Percentiles rank a stretch among this genome's conserved stretches.
Evolutionary conservation across 2,113 vertebrate species (phyloP).

Genomic region (Leptodactylus fuscus): DNA sequence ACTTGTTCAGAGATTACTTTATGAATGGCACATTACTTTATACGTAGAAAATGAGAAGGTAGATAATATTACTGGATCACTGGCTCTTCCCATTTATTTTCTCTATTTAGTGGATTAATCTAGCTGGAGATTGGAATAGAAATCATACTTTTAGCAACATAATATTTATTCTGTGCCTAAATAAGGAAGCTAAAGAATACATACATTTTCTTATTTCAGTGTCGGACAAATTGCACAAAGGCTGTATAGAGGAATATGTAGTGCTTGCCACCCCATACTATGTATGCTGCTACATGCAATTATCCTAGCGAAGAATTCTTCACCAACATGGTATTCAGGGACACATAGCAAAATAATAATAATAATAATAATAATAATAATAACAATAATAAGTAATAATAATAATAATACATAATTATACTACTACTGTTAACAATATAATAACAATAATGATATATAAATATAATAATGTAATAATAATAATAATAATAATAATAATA

Average conservation of each 20-base stretch:
- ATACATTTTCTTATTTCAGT: neutral
- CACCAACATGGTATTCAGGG: no score
- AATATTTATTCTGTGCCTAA: neutral
- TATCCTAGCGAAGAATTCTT: no score
- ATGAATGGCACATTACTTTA: slow-evolving; percentile 19
- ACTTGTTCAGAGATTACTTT: slow-evolving; percentile 42
- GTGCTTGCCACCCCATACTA: no score
- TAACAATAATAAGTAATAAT: no score
- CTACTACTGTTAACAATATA: no score
- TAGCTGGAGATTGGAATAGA: neutral
- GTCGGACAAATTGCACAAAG: neutral
- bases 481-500: no score
- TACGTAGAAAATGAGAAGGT: slow-evolving; percentile 32
- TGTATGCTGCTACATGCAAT: no score
- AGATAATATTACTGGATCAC: slow-evolving; percentile 28
- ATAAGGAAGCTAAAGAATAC: neutral
- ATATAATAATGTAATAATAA: no score
- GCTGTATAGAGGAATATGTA: neutral
- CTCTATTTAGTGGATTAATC: slow-evolving; percentile 20
- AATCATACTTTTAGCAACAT: neutral
- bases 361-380: no score
- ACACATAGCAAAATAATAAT: no score
- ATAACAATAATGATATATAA: no score
- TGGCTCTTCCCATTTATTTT: slow-evolving; percentile 28
- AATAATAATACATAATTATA: no score